phyloP scores from a whole-genome alignment of 2,113 vertebrate species.

The Toxostoma redivivum region DNA sequence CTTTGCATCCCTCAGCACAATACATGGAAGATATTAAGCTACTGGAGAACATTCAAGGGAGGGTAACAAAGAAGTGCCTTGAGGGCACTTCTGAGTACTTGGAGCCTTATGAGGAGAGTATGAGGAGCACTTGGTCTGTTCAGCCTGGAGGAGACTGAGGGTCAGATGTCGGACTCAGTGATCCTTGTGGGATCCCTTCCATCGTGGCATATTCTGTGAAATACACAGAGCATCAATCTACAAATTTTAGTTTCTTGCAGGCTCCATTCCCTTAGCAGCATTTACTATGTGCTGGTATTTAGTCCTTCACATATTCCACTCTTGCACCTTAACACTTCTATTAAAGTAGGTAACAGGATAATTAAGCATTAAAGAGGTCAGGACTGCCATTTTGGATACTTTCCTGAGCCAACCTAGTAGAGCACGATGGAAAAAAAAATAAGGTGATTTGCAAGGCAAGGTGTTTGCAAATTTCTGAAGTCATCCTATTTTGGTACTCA shows the following conservation, averaged over 20 bases:
- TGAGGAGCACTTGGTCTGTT: not conserved
- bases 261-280: not conserved
- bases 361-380: not conserved
- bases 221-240: not conserved
- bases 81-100: not conserved
- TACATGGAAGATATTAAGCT: not conserved
- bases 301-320: not conserved
- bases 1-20: not conserved
- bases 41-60: accelerated
- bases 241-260: not conserved
- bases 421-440: not conserved
- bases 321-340: not conserved
- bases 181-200: not conserved
- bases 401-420: not conserved
- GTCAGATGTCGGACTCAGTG: not conserved
- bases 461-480: not conserved
- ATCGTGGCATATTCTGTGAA: not conserved
- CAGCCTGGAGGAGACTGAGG: not conserved
- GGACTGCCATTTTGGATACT: not conserved
- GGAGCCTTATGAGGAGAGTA: not conserved
- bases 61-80: not conserved
- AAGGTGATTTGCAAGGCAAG: not conserved
- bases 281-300: not conserved
- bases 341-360: not conserved
- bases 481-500: not conserved